Conservation (phyloP, 2,888 invertebrate genomes). For the Euproctis similis region DNA sequence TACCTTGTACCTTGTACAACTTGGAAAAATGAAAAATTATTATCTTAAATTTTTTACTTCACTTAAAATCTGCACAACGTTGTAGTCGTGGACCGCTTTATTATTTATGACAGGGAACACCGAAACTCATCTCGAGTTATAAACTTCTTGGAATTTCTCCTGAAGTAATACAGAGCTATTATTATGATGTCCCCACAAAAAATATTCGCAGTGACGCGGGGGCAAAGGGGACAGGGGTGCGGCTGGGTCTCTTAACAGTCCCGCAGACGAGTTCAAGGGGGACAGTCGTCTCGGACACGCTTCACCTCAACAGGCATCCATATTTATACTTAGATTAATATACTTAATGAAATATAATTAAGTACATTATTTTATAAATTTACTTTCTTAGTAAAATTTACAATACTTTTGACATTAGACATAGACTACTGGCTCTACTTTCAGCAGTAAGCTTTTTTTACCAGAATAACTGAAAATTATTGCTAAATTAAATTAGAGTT, state of each 20-base stretch:
- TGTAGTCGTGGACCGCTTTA: conserved; percentile 74
- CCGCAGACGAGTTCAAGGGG: conserved; percentile 30
- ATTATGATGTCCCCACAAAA: conserved; percentile 76
- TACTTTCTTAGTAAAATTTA: no score
- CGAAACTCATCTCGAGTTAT: conserved; percentile 77
- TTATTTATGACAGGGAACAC: conserved; percentile 77
- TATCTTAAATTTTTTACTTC: conserved; percentile 68
- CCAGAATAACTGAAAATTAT: no score
- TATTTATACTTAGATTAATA: conserved; percentile 9
- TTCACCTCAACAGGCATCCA: conserved; percentile 4
- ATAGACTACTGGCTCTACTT: no score
- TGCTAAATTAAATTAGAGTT: no score
- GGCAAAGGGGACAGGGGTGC: conserved; percentile 36
- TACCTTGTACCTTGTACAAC: no score
- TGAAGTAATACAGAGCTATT: conserved; percentile 76
- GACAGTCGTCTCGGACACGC: conserved; percentile 20
- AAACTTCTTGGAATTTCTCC: conserved; percentile 76
- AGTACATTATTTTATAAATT: no score
- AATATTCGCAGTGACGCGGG: conserved; percentile 58
- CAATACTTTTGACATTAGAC: no score
- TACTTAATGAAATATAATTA: no score
- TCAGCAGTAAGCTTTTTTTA: no score
- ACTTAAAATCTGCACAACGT: conserved; percentile 72
- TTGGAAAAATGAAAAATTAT: conserved; percentile 65
- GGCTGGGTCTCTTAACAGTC: conserved; percentile 36